Evolutionary conservation across 2,888 invertebrate genomes (phyloP).

Genomic region (Campoplex nolae): DNA sequence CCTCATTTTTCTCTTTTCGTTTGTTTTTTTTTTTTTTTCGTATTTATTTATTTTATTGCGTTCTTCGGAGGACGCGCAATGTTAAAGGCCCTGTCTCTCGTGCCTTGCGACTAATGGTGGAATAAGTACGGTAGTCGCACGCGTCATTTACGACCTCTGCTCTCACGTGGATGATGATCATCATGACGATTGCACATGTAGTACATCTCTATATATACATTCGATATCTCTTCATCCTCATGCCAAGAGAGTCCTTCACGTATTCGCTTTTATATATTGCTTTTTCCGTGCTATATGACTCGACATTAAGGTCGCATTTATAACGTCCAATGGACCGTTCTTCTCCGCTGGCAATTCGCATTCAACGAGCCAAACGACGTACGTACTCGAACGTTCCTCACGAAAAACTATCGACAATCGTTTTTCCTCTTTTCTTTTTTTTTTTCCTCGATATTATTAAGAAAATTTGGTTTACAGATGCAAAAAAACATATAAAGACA

Average conservation of each 20-base stretch:
- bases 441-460: background rate
- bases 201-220: background rate
- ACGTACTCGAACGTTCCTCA: slow-evolving; percentile 3
- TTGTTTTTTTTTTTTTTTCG: slow-evolving; percentile 13
- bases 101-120: slow-evolving; percentile 49
- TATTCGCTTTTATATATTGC: slow-evolving; percentile 26
- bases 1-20: background rate
- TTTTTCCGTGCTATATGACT: slow-evolving; percentile 56
- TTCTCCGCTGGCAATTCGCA: slow-evolving; percentile 20
- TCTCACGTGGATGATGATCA: slow-evolving; percentile 44
- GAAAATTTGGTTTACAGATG: background rate
- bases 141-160: slow-evolving; percentile 60
- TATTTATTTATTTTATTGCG: slow-evolving; percentile 40
- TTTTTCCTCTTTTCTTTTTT: background rate
- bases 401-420: background rate
- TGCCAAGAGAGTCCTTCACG: slow-evolving; percentile 8
- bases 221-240: slow-evolving; percentile 38
- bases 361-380: slow-evolving; percentile 34
- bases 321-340: slow-evolving; percentile 31
- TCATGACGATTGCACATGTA: slow-evolving; percentile 43
- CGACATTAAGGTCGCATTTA: slow-evolving; percentile 57
- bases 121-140: slow-evolving; percentile 62
- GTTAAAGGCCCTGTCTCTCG: slow-evolving; percentile 51
- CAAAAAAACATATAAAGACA: background rate
- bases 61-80: slow-evolving; percentile 22